Base-by-base conservation (phyloP, 2,888 invertebrate species). In the Zeuzera pyrina region DNA sequence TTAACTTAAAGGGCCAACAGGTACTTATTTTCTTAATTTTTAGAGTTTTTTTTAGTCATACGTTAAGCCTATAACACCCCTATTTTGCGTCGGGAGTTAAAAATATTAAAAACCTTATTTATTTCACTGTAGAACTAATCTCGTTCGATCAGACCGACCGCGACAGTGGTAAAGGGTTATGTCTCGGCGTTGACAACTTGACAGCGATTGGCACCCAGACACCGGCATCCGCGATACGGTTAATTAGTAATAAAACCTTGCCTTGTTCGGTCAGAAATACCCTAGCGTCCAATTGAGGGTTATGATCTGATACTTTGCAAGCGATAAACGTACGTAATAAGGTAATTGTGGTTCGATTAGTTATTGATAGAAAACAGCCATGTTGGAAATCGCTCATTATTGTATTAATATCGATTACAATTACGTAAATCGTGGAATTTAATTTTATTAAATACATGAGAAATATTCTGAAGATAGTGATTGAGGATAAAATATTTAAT, bases 181-280 rank as follows among this genome's bases (percentile, higher is more conserved):
- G 36, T 55, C 54, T 47, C 39, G 34, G 41, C 10, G n/a, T 33
- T 50, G 64, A 64, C 64, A 62, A 44, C 53, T 58, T 58, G 67
- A 67, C 66, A 56, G 51, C 59, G 57, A 56, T 59, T 59, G 66
- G 49, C 65, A 56, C 57, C 47, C 45, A 5, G 19, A 19, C 19
- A 19, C 8, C 19, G 19, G 19, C 42, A 57, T 60, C 48, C 50
- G 47, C 44, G 61, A 66, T 69, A 69, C 54, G 53, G 61, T 62
- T 68, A 69, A 69, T 70, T 69, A 68, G 62, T 54, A 59, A 61
- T 57, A 56, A 57, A 57, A 51, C 49, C 43, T 30, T 42, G 39
- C 48, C 49, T 45, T 52, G 45, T 49, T 41, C 36, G 48, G 48
- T 43, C 45, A 33, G 15, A 39, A 36, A 43, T 38, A 42, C 47